These are phyloP conservation scores for Elanus axillaris DNA, from an alignment of 2,113 vertebrate genomes.

Conservation along the genomic window DNA sequence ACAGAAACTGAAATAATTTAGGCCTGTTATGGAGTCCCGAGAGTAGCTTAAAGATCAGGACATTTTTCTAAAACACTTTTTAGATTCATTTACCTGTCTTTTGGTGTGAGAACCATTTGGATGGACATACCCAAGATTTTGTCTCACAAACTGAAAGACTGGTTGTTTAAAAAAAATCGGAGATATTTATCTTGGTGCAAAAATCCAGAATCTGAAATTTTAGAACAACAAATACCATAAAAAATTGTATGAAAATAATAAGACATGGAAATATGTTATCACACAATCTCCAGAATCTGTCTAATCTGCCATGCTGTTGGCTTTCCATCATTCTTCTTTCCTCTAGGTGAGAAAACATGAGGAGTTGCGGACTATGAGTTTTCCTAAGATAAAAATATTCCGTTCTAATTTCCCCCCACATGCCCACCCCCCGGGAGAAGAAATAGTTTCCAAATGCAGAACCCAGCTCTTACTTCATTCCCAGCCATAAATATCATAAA, in stretches of 20 bases:
- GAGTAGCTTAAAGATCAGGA: not conserved
- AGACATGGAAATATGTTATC: not conserved
- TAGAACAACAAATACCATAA: not conserved
- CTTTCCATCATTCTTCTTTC: not conserved
- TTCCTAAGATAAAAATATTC: not conserved
- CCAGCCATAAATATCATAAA: not conserved
- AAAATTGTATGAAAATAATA: not conserved
- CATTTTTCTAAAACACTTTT: not conserved
- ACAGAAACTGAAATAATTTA: not conserved
- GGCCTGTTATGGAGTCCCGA: not conserved
- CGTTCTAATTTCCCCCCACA: not conserved
- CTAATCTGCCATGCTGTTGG: not conserved
- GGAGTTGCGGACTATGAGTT: not conserved
- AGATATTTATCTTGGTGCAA: not conserved
- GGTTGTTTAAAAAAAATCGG: not conserved
- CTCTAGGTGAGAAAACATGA: not conserved
- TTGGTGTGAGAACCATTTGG: not conserved
- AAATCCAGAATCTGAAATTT: not conserved
- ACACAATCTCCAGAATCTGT: not conserved
- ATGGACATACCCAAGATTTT: not conserved
- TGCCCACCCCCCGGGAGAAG: not conserved
- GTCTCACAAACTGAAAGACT: not conserved
- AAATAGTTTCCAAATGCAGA: not conserved
- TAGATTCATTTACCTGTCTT: not conserved
- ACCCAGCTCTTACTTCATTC: not conserved